Conservation (phyloP, 92 coral and sea anemone genomes). For the Diadumene lineata region DNA sequence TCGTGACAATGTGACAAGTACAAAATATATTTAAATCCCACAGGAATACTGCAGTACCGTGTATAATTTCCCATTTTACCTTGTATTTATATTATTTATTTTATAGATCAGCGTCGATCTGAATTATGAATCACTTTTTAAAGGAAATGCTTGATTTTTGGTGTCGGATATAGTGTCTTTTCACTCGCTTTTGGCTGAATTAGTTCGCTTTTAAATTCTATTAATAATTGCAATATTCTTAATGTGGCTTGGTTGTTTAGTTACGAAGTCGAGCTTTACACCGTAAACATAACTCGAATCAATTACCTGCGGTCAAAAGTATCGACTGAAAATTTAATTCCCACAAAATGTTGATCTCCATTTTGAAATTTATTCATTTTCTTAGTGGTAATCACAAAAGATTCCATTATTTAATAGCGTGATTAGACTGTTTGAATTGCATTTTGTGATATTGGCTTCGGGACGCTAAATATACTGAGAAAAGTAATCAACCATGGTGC, state of each 20-base stretch:
- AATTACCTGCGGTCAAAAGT: not conserved
- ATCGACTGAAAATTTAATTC: not conserved
- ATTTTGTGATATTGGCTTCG: conserved; percentile 8
- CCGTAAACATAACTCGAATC: not conserved
- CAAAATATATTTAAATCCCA: no score
- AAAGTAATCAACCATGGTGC: no score
- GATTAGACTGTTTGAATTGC: not conserved
- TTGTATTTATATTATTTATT: conserved; percentile 3
- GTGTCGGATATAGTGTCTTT: not conserved
- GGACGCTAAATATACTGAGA: not conserved
- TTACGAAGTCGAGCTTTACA: not conserved
- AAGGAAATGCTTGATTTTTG: not conserved
- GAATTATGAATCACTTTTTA: not conserved
- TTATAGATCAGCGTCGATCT: not conserved
- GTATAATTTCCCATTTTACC: not conserved
- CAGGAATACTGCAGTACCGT: not conserved
- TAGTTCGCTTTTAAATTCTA: not conserved
- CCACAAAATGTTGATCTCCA: not conserved
- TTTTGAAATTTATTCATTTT: not conserved
- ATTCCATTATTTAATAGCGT: not conserved
- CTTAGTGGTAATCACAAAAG: not conserved
- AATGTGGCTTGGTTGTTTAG: not conserved
- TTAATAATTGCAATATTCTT: no score
- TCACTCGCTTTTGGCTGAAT: not conserved
- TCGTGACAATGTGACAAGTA: no score